phyloP scores from a whole-genome alignment of 2,113 vertebrate genomes.

The Callospermophilus lateralis region DNA sequence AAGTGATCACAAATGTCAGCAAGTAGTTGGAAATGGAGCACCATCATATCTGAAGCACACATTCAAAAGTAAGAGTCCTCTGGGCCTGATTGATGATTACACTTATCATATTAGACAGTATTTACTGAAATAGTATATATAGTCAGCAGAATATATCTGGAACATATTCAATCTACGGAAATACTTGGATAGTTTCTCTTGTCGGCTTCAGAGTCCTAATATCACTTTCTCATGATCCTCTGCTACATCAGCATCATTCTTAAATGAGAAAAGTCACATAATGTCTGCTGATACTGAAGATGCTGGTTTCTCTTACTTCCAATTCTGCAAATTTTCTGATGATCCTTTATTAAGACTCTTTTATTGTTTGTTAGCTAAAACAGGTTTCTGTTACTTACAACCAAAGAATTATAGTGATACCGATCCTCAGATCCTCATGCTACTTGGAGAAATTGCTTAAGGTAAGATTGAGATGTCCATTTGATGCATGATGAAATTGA shows the following conservation, averaged over 20 bases:
- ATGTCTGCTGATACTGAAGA: neutral
- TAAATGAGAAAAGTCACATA: neutral
- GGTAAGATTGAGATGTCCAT: neutral
- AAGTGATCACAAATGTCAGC: conserved; percentile 15
- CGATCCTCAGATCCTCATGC: neutral
- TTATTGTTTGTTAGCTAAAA: neutral
- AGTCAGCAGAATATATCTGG: neutral
- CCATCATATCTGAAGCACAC: neutral
- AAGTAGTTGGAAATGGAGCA: neutral
- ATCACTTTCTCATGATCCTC: neutral
- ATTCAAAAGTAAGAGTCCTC: neutral
- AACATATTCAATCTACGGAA: neutral
- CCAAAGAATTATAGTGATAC: neutral
- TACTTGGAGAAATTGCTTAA: neutral
- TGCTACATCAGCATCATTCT: neutral
- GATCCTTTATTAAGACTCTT: neutral
- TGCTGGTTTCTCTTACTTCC: neutral
- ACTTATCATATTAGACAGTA: neutral
- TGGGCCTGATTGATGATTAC: neutral
- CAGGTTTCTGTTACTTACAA: neutral
- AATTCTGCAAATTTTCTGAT: neutral
- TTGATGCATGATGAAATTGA: neutral
- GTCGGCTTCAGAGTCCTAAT: neutral
- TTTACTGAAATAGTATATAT: neutral
- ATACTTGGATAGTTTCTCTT: neutral